Conservation (phyloP, 2,113 vertebrate genomes). For the Tautogolabrus adspersus region DNA sequence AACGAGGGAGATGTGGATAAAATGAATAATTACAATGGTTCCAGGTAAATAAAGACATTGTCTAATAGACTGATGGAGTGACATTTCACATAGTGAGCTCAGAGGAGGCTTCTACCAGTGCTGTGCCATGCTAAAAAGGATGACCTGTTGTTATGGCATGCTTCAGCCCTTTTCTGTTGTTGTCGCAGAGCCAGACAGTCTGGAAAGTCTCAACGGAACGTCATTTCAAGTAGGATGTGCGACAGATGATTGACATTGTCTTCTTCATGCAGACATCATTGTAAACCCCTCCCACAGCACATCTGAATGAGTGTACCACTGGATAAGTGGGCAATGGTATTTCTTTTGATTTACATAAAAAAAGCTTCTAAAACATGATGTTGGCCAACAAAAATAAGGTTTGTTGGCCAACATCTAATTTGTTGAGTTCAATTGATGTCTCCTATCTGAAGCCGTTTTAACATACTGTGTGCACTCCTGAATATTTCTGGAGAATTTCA, state of each 20-base stretch:
- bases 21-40: constrained; percentile 35
- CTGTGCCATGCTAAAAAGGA: constrained; percentile 13
- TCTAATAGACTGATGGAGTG: constrained; percentile 42
- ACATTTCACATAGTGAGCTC: constrained; percentile 48
- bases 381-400: too few relatives aligned
- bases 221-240: constrained; percentile 37
- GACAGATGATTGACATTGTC: constrained; percentile 47
- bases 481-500: too few relatives aligned
- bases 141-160: constrained; percentile 29
- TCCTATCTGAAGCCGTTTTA: too few relatives aligned
- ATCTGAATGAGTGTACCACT: constrained; percentile 3
- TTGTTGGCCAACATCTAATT: too few relatives aligned
- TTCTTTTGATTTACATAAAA: constrained; percentile 13
- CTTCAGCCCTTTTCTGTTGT: constrained; percentile 27
- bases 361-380: too few relatives aligned
- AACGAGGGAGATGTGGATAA: constrained; percentile 19
- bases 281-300: constrained; percentile 18
- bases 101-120: constrained; percentile 2
- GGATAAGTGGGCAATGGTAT: constrained; percentile 4
- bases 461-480: too few relatives aligned
- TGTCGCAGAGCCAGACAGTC: constrained; percentile 33
- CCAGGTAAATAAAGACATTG: constrained; percentile 54
- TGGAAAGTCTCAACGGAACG: constrained; percentile 29
- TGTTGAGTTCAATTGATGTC: too few relatives aligned
- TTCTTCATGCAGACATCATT: constrained; percentile 26